Evolutionary conservation across 2,113 vertebrate genomes (phyloP).

Genomic region (Rousettus leschenaultii): DNA sequence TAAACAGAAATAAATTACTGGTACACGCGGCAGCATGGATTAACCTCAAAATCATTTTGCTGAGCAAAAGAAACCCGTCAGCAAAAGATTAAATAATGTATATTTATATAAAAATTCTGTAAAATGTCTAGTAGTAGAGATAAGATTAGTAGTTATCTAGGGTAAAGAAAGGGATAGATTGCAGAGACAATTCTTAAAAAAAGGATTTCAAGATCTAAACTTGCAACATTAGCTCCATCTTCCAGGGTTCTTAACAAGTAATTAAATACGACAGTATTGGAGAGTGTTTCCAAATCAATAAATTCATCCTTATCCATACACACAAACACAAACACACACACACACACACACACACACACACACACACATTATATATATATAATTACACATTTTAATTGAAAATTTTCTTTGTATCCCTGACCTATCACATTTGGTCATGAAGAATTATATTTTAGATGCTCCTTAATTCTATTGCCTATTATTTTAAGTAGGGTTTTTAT

Average conservation of each 20-base stretch:
- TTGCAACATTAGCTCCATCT: background rate
- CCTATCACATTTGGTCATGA: background rate
- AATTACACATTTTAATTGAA: background rate
- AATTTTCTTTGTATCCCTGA: background rate
- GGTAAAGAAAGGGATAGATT: background rate
- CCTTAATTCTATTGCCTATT: background rate
- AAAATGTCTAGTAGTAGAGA: background rate
- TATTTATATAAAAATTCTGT: background rate
- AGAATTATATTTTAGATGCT: background rate
- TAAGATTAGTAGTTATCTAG: background rate
- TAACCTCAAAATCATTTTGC: background rate
- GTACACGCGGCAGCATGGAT: no score
- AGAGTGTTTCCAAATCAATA: rapidly evolving
- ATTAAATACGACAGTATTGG: background rate
- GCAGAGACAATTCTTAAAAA: background rate
- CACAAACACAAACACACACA: no score
- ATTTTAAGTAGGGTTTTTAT: background rate
- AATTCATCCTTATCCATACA: background rate
- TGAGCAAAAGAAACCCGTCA: background rate
- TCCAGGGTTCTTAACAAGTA: background rate
- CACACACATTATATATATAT: no score
- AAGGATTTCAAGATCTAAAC: background rate
- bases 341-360: no score
- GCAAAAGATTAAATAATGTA: background rate
- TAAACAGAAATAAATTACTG: background rate